phyloP scores from a whole-genome alignment of 2,113 vertebrate genomes.

The Ictalurus punctatus region DNA sequence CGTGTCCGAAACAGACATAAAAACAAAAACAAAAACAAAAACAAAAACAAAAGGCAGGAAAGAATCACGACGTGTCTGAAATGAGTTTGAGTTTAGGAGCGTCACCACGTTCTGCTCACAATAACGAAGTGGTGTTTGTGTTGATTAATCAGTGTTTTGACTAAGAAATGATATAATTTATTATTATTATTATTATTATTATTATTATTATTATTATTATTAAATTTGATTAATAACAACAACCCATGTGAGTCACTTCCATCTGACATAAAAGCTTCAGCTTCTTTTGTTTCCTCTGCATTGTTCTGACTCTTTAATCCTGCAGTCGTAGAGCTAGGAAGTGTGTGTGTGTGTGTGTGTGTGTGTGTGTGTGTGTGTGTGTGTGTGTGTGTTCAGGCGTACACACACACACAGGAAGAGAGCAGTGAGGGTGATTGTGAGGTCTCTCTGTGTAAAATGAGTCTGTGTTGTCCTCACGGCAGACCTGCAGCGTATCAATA shows the following conservation, averaged over 20 bases:
- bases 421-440: background rate
- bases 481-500: background rate
- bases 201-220: background rate
- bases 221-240: background rate
- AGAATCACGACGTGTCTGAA: background rate
- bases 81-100: background rate
- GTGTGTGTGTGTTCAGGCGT: too few relatives aligned
- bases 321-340: background rate
- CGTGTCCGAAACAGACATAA: background rate
- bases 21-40: background rate
- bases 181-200: background rate
- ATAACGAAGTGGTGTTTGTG: background rate
- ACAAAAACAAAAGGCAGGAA: background rate
- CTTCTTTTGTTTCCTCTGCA: background rate
- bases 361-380: conserved; percentile 5
- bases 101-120: too few relatives aligned
- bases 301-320: background rate
- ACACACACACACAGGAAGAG: background rate
- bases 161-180: background rate
- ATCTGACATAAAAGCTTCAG: background rate
- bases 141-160: too few relatives aligned
- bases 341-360: background rate
- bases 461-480: background rate
- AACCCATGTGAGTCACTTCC: background rate
- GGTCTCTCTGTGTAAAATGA: conserved; percentile 6